Evolutionary conservation across 2,113 vertebrate species (phyloP).

Genomic region (Dromiciops gliroides): DNA sequence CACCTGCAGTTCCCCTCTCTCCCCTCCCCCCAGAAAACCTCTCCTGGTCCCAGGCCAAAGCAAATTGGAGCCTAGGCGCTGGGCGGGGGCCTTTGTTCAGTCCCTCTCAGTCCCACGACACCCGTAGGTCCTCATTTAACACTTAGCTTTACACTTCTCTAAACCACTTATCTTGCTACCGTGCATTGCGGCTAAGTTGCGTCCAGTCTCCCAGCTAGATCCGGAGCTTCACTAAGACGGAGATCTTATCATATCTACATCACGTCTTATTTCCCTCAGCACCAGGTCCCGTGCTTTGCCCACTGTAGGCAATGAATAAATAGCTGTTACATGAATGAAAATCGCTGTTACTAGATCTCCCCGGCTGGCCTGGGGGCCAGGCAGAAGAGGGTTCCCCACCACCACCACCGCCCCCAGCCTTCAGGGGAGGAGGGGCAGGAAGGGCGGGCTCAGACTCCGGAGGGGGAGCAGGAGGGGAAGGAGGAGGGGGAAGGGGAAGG

Average conservation of each 20-base stretch:
- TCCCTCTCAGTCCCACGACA: background rate
- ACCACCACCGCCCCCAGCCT: too few species aligned
- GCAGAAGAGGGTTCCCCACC: background rate
- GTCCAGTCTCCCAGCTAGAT: background rate
- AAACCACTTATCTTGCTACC: background rate
- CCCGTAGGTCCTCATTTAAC: background rate
- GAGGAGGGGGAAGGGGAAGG: background rate
- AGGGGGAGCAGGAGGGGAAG: background rate
- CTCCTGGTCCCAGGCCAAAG: background rate
- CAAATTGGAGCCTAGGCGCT: background rate
- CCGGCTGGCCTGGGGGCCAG: accelerated
- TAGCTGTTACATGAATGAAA: background rate
- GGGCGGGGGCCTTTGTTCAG: background rate
- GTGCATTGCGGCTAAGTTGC: background rate
- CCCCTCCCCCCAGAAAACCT: background rate
- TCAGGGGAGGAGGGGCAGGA: background rate
- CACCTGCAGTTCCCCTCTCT: constrained; percentile 24
- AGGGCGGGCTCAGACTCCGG: background rate
- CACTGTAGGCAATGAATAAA: background rate
- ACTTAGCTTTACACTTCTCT: background rate
- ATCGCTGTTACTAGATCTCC: background rate
- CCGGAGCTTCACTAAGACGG: background rate
- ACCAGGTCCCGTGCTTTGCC: background rate
- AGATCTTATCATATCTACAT: background rate
- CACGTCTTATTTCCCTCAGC: background rate